These are phyloP conservation scores for Halichoerus grypus DNA, from an alignment of 2,113 vertebrate species.

Conservation along the genomic window DNA sequence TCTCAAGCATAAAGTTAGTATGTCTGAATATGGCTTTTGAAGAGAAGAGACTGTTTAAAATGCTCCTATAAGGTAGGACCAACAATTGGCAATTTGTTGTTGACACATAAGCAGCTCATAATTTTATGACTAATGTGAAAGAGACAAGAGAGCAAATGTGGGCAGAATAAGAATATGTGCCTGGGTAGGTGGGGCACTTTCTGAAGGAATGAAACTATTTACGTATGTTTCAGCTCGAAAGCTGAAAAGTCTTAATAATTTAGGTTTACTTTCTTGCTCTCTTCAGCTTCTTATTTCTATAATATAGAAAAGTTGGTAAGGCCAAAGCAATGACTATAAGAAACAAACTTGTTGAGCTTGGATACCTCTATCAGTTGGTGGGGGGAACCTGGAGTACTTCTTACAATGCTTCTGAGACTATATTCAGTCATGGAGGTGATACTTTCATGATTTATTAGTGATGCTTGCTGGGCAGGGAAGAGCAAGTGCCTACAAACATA, in stretches of 20 bases:
- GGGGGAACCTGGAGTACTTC: background rate
- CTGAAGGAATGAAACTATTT: constrained; percentile 5
- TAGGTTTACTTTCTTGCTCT: background rate
- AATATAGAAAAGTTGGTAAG: background rate
- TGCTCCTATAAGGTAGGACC: background rate
- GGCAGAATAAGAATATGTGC: background rate
- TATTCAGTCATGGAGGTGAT: background rate
- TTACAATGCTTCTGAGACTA: background rate
- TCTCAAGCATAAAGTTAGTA: background rate
- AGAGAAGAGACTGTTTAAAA: background rate
- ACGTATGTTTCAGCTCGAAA: background rate
- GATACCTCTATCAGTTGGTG: background rate
- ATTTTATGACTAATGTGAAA: constrained; percentile 54
- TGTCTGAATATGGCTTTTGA: constrained; percentile 21
- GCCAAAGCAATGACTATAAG: background rate
- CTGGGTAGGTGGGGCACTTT: background rate
- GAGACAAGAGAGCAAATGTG: background rate
- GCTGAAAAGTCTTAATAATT: background rate
- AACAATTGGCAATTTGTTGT: background rate
- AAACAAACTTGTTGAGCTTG: background rate
- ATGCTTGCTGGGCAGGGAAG: background rate
- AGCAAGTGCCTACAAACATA: background rate
- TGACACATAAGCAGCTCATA: constrained; percentile 16
- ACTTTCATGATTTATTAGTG: background rate
- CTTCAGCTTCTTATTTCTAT: background rate